phyloP scores from a whole-genome alignment of 2,113 vertebrate species.

The Onychorhynchus coronatus region DNA sequence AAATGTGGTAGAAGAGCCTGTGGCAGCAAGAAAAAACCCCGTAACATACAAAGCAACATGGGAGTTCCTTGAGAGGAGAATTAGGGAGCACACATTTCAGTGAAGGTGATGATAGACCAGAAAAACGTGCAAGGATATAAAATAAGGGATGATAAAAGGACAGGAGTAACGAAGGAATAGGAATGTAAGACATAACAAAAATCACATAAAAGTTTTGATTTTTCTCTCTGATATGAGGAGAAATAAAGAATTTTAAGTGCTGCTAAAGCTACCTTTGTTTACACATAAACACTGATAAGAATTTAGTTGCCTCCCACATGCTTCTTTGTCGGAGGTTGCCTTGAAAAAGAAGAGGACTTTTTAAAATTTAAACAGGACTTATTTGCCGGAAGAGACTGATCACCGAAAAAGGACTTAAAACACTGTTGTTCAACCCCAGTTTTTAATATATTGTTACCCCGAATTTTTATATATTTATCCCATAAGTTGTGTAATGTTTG shows the following conservation, averaged over 20 bases:
- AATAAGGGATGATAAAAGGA: not conserved
- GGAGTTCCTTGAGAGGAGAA: not conserved
- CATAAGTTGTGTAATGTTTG: no score
- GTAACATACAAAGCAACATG: not conserved
- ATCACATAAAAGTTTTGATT: not conserved
- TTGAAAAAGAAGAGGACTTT: no score
- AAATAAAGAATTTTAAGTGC: slow-evolving; percentile 23
- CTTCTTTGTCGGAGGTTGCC: no score
- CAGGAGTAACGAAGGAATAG: not conserved
- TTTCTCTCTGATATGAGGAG: not conserved
- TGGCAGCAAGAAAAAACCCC: not conserved
- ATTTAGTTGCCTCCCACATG: not conserved
- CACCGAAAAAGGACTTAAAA: no score
- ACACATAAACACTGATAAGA: not conserved
- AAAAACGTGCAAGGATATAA: not conserved
- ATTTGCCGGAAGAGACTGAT: no score
- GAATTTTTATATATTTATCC: no score
- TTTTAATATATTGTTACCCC: no score
- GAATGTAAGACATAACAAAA: not conserved
- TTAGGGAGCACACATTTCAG: not conserved
- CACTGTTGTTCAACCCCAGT: no score
- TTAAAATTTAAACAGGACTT: no score
- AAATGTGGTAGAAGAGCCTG: not conserved
- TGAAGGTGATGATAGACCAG: not conserved
- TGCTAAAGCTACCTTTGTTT: slow-evolving; percentile 20